Conservation (phyloP, 2,797 vertebrate genomes). For the Anguilla anguilla region DNA sequence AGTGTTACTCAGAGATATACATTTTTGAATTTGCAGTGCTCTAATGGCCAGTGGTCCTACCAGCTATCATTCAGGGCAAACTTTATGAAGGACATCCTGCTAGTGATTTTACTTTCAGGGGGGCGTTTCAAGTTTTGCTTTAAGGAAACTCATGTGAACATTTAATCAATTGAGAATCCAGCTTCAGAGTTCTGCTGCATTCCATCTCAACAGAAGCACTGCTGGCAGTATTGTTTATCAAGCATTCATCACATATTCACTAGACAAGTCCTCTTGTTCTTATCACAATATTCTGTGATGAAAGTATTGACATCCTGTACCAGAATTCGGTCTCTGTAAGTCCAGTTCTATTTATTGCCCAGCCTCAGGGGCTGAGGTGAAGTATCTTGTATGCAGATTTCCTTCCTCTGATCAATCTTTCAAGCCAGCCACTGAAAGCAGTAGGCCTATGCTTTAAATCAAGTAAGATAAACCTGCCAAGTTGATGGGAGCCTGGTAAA, state of each 20-base stretch:
- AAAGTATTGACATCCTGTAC: conserved; percentile 10
- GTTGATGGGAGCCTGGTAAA: conserved; percentile 44
- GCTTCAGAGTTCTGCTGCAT: not conserved
- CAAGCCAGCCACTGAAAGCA: conserved; percentile 47
- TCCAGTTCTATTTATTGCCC: conserved; percentile 7
- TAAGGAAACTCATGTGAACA: not conserved
- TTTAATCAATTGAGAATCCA: not conserved
- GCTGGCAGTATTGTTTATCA: not conserved
- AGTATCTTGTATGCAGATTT: conserved; percentile 25
- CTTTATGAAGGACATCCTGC: not conserved
- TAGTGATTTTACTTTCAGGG: not conserved
- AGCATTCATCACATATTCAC: conserved; percentile 12
- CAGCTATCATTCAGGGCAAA: not conserved
- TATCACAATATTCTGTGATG: conserved; percentile 7
- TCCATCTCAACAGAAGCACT: not conserved
- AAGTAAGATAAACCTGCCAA: conserved; percentile 48
- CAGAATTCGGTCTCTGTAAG: conserved; percentile 15
- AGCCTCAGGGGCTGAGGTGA: not conserved
- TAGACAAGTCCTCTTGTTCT: conserved; percentile 2
- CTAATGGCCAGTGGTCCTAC: not conserved
- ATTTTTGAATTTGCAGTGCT: not conserved
- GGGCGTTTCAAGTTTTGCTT: not conserved
- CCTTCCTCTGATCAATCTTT: conserved; percentile 41
- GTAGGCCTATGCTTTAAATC: conserved; percentile 36
- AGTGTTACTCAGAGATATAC: no score